Conservation (phyloP, 2,113 vertebrate species). For the Azemiops feae region DNA sequence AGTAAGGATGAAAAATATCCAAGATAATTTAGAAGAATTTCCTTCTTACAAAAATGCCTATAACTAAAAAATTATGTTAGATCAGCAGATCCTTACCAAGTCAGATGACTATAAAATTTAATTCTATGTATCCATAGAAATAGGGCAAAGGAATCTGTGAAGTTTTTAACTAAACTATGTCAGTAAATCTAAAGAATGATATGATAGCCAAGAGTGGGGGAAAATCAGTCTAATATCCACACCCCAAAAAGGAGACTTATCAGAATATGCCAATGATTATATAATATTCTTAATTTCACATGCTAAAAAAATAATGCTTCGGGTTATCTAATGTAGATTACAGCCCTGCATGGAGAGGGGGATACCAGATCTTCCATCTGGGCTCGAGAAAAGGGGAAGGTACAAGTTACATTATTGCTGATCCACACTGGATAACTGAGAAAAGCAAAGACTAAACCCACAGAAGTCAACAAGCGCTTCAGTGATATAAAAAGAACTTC, state of each 20-base stretch:
- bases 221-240: neutral
- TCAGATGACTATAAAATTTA: neutral
- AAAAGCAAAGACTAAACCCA: neutral
- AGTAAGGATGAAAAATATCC: neutral
- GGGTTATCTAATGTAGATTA: neutral
- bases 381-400: neutral
- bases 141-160: neutral
- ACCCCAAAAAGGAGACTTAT: neutral
- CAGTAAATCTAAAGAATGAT: neutral
- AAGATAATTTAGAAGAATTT: neutral
- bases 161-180: neutral
- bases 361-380: neutral
- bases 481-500: neutral
- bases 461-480: neutral
- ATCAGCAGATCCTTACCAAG: neutral
- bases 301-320: neutral
- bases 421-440: neutral
- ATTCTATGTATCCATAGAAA: neutral
- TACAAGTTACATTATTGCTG: neutral
- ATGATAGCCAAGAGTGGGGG: neutral
- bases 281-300: neutral
- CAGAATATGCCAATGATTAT: neutral
- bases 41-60: neutral
- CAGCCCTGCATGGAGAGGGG: neutral
- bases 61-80: neutral